phyloP scores from a whole-genome alignment of 1,140 invertebrate species.

The Teleogryllus occipitalis region DNA sequence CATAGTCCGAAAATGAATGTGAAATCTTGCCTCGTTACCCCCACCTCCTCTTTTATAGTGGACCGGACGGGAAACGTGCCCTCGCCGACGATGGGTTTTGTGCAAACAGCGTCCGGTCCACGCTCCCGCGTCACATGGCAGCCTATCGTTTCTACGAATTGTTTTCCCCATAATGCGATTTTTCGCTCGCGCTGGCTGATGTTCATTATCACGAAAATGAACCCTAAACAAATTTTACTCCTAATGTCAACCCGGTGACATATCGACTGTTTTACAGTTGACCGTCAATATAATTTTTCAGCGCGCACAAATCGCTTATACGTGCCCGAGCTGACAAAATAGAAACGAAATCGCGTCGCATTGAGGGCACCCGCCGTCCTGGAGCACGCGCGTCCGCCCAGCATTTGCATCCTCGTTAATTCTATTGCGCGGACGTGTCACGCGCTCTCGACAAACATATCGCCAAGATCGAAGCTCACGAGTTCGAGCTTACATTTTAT shows the following conservation, averaged over 20 bases:
- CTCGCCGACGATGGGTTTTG: neutral
- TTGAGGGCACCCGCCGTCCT: neutral
- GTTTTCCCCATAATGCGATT: neutral
- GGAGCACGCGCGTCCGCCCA: neutral
- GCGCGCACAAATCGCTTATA: neutral
- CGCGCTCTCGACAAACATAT: neutral
- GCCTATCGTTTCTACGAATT: neutral
- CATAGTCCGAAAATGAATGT: too few species aligned
- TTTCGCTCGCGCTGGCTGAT: neutral
- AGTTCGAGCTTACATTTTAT: neutral
- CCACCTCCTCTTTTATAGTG: neutral
- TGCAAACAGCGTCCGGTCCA: neutral
- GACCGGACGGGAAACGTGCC: neutral
- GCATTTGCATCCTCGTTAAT: neutral
- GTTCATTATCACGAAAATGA: conserved; percentile 1
- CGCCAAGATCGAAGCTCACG: neutral
- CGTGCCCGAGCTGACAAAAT: neutral
- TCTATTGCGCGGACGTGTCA: neutral
- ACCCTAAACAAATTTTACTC: neutral
- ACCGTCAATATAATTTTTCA: neutral
- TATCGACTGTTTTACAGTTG: neutral
- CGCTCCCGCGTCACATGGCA: neutral
- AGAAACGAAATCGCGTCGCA: neutral
- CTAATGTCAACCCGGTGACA: conserved; percentile 3
- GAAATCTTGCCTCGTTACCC: too few species aligned